Conservation (phyloP, 2,797 vertebrate genomes). For the Peromyscus nudipes region DNA sequence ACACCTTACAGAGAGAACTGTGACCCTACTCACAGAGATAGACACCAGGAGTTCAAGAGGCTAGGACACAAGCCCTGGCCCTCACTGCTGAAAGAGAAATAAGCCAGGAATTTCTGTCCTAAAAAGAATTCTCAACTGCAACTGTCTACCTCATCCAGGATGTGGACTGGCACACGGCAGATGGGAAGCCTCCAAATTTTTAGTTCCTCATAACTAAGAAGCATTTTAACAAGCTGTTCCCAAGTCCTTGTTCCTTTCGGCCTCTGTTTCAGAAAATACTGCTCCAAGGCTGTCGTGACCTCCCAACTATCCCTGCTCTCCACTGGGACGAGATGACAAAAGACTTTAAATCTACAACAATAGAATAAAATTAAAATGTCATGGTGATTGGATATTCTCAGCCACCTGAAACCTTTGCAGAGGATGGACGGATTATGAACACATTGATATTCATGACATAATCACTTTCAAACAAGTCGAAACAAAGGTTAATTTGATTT, state of each 20-base stretch:
- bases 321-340: slow-evolving; percentile 45
- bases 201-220: slow-evolving; percentile 15
- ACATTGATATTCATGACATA: slow-evolving; percentile 3
- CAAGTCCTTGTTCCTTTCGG: neutral
- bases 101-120: neutral
- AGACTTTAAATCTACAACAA: slow-evolving; percentile 15
- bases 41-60: neutral
- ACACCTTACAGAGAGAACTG: neutral
- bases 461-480: slow-evolving; percentile 62
- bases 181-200: slow-evolving; percentile 1
- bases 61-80: neutral
- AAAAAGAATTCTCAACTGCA: neutral
- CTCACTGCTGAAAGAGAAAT: neutral
- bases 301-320: neutral
- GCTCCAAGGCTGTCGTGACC: neutral
- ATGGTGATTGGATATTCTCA: neutral
- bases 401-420: slow-evolving; percentile 34
- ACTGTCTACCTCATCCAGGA: neutral
- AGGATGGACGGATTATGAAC: slow-evolving; percentile 38
- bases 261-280: slow-evolving; percentile 39
- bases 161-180: slow-evolving; percentile 2
- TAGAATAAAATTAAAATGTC: slow-evolving; percentile 17
- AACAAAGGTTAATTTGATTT: slow-evolving; percentile 64
- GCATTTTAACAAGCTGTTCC: slow-evolving; percentile 26
- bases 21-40: neutral